These are phyloP conservation scores for Rhynchonycteris naso DNA, from an alignment of 2,797 vertebrate species.

Conservation along the genomic window DNA sequence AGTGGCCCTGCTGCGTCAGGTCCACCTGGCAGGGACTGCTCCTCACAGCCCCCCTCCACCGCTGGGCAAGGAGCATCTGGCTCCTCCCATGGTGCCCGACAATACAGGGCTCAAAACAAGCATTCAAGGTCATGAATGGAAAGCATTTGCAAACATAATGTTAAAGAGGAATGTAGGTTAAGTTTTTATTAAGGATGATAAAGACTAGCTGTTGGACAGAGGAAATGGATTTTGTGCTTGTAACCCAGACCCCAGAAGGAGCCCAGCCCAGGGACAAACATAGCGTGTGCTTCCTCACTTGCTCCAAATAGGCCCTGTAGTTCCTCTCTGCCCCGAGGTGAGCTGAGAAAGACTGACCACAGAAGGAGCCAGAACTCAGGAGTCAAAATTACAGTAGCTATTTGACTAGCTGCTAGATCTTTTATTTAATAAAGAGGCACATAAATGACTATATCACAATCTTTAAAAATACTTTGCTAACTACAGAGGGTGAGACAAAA, in stretches of 20 bases:
- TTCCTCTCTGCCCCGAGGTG: neutral
- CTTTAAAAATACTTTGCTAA: constrained; percentile 5
- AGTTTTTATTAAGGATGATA: neutral
- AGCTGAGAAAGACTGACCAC: neutral
- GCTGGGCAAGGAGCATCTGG: neutral
- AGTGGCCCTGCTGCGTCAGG: neutral
- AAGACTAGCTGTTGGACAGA: neutral
- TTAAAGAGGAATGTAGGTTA: neutral
- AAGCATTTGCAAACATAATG: neutral
- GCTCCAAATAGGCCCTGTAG: neutral
- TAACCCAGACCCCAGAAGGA: neutral
- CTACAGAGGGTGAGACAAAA: neutral
- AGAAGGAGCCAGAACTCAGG: neutral
- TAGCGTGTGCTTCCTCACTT: neutral
- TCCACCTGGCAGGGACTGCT: neutral
- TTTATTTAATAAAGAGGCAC: neutral
- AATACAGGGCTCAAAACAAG: neutral
- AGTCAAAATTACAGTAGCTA: neutral
- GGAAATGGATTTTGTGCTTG: neutral
- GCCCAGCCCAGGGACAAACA: neutral
- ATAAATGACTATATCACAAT: neutral
- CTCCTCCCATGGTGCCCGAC: neutral
- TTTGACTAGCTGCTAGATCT: neutral
- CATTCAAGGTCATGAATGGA: neutral
- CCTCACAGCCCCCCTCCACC: neutral